Conservation (phyloP, 2,888 invertebrate genomes). For the Hydraecia micacea region DNA sequence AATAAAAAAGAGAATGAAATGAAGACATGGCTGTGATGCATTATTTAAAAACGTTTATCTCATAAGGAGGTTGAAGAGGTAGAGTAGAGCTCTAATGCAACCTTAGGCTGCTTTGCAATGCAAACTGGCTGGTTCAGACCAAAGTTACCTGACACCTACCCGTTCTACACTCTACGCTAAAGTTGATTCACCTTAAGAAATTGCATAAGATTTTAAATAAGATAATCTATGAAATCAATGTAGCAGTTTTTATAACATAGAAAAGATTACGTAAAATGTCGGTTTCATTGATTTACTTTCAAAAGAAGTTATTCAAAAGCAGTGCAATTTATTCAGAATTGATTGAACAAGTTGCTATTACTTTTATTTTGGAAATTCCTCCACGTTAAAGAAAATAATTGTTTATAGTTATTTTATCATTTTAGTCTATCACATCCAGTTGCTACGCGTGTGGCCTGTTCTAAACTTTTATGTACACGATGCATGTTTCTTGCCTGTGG, state of each 20-base stretch:
- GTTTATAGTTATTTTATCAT: neutral
- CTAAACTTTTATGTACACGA: neutral
- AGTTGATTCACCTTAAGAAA: slow-evolving; percentile 28
- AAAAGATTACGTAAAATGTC: slow-evolving; percentile 24
- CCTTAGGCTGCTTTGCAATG: neutral
- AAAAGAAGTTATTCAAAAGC: slow-evolving; percentile 2
- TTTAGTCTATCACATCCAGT: neutral
- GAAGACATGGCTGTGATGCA: neutral
- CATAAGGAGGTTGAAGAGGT: too few relatives aligned
- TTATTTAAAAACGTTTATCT: neutral
- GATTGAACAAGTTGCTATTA: too few relatives aligned
- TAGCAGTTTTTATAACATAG: neutral
- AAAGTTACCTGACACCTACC: slow-evolving; percentile 9
- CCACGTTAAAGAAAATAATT: neutral
- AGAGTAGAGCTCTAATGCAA: neutral
- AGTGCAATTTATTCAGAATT: neutral
- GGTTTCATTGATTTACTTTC: slow-evolving; percentile 7
- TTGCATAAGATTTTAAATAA: slow-evolving; percentile 30
- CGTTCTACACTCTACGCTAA: neutral
- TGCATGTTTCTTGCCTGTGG: too few relatives aligned
- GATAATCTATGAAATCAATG: neutral
- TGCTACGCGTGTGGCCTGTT: too few relatives aligned
- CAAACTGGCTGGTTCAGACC: neutral
- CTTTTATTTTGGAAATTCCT: neutral
- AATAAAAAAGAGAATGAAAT: neutral